Conservation (phyloP, 2,113 vertebrate genomes). For the Ptychochromis oligacanthus region DNA sequence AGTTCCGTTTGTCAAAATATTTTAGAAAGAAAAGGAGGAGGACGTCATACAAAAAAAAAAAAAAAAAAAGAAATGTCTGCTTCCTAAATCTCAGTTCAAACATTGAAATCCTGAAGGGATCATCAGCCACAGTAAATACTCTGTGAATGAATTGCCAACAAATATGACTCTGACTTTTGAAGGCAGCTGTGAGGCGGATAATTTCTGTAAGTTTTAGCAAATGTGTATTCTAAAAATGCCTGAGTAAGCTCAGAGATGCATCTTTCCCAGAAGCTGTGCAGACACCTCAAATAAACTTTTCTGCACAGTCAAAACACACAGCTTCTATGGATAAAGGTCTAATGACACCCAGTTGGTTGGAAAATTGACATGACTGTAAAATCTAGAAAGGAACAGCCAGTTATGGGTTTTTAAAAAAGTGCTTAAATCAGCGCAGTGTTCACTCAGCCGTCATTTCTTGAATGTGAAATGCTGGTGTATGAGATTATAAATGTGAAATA, state of each 20-base stretch:
- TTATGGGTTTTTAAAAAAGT: fast-evolving
- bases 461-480: neutral
- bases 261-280: neutral
- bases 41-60: too few relatives aligned
- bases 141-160: neutral
- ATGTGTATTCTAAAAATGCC: neutral
- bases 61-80: too few relatives aligned
- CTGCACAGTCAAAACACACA: neutral
- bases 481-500: neutral
- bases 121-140: neutral
- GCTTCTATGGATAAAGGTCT: neutral
- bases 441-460: neutral
- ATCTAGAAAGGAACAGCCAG: neutral
- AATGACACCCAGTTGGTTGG: neutral
- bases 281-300: neutral
- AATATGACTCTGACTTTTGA: neutral
- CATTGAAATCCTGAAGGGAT: neutral
- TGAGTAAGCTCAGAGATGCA: neutral
- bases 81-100: conserved; percentile 31
- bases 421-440: neutral
- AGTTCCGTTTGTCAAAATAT: too few relatives aligned
- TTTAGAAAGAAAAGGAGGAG: too few relatives aligned
- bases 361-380: conserved; percentile 1
- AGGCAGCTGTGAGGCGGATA: neutral
- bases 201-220: neutral